Evolutionary conservation across 1,140 invertebrate genomes (phyloP), one percentile per base, ranked within the genome.

Genomic region (Scaptomyza graminum): DNA sequence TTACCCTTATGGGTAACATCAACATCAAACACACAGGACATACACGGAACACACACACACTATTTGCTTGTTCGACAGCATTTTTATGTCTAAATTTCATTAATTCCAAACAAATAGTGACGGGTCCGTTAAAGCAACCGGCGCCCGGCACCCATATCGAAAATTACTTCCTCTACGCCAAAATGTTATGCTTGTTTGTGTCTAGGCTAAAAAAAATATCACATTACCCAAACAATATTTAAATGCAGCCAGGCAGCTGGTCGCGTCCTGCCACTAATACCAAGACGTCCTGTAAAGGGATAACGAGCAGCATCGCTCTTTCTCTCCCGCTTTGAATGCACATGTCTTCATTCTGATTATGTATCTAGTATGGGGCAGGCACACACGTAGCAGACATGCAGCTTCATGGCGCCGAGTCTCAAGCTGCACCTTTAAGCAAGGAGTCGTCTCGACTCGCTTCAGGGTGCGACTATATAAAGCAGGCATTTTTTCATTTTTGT

Each of bases 81-180:
- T 71, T 78, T 87, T 79, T 64, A 87, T 88, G 82, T 87, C 83
- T 88, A 88, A 87, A 87, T 87, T 87, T 87, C 83, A 87, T 87
- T 87, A 87, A 79, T 88, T 82, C 75, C 82, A 88, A 87, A 87
- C 83, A 87, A 88, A 85, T 61, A 77, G 7, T 63, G 41, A 66
- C 15, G 13, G 13, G 34, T 34, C 31, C 18, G 47, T 37, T 34
- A 51, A 47, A 60, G 44, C 61, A 66, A 79, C 25, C 56, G 79
- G 71, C 79, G 80, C 75, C 79, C 56, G 79, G 71, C 79, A 76
- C 75, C 79, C 79, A 83, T 83, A 83, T 76, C 52, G 44, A 73
- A 73, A 87, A 75, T 78, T 87, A 85, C 82, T 83, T 79, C 63
- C 78, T 82, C 71, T 82, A 55, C 60, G 61, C 63, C 59, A 39